Base-by-base conservation (phyloP, 2,797 vertebrate species). In the Myotis daubentonii region DNA sequence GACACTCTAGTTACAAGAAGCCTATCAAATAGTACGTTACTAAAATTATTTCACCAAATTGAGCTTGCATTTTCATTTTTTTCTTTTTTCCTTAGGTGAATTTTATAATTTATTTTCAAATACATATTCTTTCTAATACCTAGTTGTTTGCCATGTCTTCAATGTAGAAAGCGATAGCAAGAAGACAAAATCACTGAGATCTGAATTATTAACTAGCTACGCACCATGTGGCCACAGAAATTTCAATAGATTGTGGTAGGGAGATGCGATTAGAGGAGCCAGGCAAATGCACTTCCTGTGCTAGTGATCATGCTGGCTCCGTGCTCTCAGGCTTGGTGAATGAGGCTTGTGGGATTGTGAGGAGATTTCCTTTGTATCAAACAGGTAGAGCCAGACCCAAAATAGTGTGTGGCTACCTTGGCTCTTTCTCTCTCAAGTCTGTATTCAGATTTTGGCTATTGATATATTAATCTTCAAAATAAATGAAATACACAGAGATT, bases 31-130 rank as follows among this genome's bases (percentile, higher is more conserved):
- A 68, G 4, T 44, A 49, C 49, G 8, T 82, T 53, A 81, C 38
- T 83, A 68, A 92, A 86, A 87, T 79, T 57, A 70, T 80, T 81
- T 95, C 17, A 51, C 12, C 41, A 72, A n/a, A 81, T n/a, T 78
- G 80, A 84, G 10, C 51, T 25, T 84, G 49, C 9, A 75, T 94
- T 96, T 94, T 22, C 44, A 11, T 44, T 22, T 89, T 79, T 76
- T 82, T 87, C 17, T 44, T 86, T 86, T 89, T 86, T 49, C n/a
- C 33, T 79, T 93, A 93, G 65, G 44, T 60, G 44, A n/a, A 55
- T 81, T 97, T 87, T 85, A 25, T 44, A 17, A 62, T 78, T 92
- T 84, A 15, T 93, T 96, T 95, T 83, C 25, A 93, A 51, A 90
- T 82, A 47, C 23, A 23, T 81, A 30, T 83, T 93, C 23, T 87